A percentile compares a stretch with the other conserved stretches of the same genome.
Evolutionary conservation across 2,888 invertebrate genomes (phyloP).

Genomic region (Aphidius colemani): DNA sequence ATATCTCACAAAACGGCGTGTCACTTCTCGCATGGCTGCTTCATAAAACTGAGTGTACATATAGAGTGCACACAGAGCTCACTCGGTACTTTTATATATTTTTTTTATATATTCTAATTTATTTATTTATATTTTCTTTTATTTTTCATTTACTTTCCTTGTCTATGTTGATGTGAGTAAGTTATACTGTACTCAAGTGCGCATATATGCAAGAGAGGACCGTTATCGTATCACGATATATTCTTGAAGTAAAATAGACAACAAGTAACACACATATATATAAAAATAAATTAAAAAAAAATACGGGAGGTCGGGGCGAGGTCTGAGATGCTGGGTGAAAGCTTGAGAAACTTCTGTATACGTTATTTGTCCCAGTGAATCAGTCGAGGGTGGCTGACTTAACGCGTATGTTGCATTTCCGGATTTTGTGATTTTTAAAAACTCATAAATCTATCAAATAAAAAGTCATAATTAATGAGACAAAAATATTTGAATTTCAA

Average conservation of each 20-base stretch:
- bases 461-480: background rate
- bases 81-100: conserved; percentile 41
- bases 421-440: background rate
- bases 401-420: conserved; percentile 3
- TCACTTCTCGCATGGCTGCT: conserved; percentile 52
- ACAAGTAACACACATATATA: conserved; percentile 25
- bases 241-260: conserved; percentile 18
- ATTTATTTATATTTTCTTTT: conserved; percentile 27
- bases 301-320: conserved; percentile 43
- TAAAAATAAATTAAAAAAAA: conserved; percentile 25
- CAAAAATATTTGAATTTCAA: background rate
- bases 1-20: conserved; percentile 32
- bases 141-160: conserved; percentile 40
- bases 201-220: conserved; percentile 28
- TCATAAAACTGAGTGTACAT: conserved; percentile 35
- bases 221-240: conserved; percentile 32
- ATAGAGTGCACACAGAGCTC: too few species aligned
- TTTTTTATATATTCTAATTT: conserved; percentile 30
- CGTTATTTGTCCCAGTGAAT: conserved; percentile 27
- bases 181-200: conserved; percentile 1
- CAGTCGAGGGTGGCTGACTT: conserved; percentile 28
- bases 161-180: background rate
- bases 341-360: conserved; percentile 48
- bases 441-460: background rate
- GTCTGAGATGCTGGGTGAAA: conserved; percentile 45